Conservation (phyloP, 2,888 invertebrate genomes). For the Agrotis ipsilon region DNA sequence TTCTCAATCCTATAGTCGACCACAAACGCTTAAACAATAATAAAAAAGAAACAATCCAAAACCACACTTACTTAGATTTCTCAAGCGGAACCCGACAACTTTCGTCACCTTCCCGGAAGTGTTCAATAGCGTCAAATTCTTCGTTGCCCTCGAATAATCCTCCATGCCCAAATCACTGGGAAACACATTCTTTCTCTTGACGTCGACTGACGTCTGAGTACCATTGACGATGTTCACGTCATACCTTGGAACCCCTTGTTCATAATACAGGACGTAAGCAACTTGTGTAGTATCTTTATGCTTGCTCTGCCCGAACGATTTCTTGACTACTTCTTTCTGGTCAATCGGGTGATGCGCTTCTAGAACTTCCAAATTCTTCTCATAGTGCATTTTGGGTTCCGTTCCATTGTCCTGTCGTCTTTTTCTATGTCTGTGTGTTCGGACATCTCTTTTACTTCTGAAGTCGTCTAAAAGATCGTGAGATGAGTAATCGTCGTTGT, state of each 20-base stretch:
- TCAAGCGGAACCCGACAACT: constrained; percentile 85
- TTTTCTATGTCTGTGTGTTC: constrained; percentile 83
- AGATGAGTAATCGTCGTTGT: constrained; percentile 80
- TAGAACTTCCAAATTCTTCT: constrained; percentile 70
- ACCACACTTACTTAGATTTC: constrained; percentile 83
- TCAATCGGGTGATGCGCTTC: constrained; percentile 79
- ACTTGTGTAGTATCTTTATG: constrained; percentile 79
- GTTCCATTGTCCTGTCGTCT: constrained; percentile 82
- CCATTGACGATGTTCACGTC: constrained; percentile 74
- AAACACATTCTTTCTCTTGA: constrained; percentile 82
- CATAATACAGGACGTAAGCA: constrained; percentile 87
- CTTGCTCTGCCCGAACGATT: constrained; percentile 72
- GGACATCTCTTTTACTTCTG: constrained; percentile 77
- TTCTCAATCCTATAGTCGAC: constrained; percentile 18
- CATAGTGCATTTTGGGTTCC: constrained; percentile 71
- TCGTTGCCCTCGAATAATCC: constrained; percentile 78
- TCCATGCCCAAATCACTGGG: constrained; percentile 83
- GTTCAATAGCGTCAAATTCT: constrained; percentile 84
- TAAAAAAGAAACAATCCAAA: constrained; percentile 40
- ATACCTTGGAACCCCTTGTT: constrained; percentile 81
- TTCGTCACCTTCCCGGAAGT: constrained; percentile 83
- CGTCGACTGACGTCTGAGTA: constrained; percentile 77
- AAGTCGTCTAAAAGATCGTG: constrained; percentile 77
- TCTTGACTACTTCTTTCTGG: constrained; percentile 82
- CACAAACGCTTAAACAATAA: constrained; percentile 16